Evolutionary conservation across 2,888 invertebrate genomes (phyloP), one percentile per base, ranked within the genome.

Genomic region (Drosophila monieri): DNA sequence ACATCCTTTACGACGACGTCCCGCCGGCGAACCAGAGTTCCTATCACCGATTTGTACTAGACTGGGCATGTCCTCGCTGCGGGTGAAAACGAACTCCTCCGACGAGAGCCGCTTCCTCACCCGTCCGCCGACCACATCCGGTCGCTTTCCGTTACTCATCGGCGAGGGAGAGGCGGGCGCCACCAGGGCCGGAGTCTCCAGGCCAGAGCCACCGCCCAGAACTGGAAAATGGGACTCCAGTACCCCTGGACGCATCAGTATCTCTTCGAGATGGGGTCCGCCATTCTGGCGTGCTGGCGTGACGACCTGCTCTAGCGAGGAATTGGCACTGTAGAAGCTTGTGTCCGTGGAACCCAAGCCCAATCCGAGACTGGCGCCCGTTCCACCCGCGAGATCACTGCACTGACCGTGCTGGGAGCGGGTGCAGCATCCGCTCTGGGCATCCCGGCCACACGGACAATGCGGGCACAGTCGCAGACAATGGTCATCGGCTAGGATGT

Each of bases 1-100:
- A 78, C 93, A 94, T 80, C 94, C 94, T 85, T 94, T 94, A 71
- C 94, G 92, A 71, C 94, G 93, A 1, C 94, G 93, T 80, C 93
- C 93, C 86, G 93, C 93, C 46, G 94, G 93, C n/a, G 89, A 89
- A 27, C 62, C 65, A 47, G 67, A 90, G 59, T 69, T 76, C 10
- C 73, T 76, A 60, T 90, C 89, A 39, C 87, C 80, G 58, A 91
- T 85, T 89, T 91, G 91, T 72, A 91, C 93, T 74, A 94, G 89
- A 65, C 94, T 90, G 37, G 94, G 94, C 66, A 94, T 89, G 27
- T 93, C 93, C 73, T 94, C 93, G 83, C 93, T 92, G 72, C 90
- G 85, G 15, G 90, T 75, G 55, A 90, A 91, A 49, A 90, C 88
- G 18, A 89, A 85, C 61, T 92, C 91, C 60, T 92, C 90, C 57